Conservation (phyloP, 2,113 vertebrate species). For the Bothrops jararaca region DNA sequence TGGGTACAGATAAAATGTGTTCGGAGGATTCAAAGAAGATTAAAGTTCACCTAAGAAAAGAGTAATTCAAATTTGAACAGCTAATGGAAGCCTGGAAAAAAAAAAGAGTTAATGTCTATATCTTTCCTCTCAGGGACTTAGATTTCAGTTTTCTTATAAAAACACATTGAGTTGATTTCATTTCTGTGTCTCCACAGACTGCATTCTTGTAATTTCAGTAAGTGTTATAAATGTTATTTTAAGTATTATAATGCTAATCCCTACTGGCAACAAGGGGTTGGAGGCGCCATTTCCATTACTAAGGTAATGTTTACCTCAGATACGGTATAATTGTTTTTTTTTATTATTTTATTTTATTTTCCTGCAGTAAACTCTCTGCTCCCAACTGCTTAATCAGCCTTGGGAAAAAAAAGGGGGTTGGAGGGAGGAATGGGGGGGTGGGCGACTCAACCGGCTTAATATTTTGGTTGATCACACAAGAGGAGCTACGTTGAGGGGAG, state of each 20-base stretch:
- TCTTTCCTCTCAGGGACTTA: conserved; percentile 76
- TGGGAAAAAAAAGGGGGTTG: conserved; percentile 65
- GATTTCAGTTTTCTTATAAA: conserved; percentile 83
- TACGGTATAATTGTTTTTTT: conserved; percentile 83
- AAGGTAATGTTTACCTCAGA: conserved; percentile 92
- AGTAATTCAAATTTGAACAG: conserved; percentile 84
- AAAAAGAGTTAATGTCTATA: conserved; percentile 76
- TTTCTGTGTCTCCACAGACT: conserved; percentile 77
- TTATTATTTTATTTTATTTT: conserved; percentile 49
- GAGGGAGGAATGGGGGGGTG: not conserved
- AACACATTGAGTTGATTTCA: conserved; percentile 82
- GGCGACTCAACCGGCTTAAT: conserved; percentile 68
- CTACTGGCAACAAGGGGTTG: conserved; percentile 84
- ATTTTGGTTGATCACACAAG: conserved; percentile 64
- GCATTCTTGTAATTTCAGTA: conserved; percentile 83
- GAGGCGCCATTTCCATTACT: conserved; percentile 81
- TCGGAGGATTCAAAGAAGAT: conserved; percentile 83
- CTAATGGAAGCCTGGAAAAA: conserved; percentile 79
- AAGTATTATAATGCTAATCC: conserved; percentile 85
- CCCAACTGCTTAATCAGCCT: conserved; percentile 86
- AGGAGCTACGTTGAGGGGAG: conserved; percentile 41
- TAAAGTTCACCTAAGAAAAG: conserved; percentile 81
- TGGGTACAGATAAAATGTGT: conserved; percentile 74
- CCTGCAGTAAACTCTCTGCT: conserved; percentile 75
- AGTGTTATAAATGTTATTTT: conserved; percentile 91